Conservation (phyloP, 2,797 vertebrate genomes). For the Cetoscarus ocellatus region DNA sequence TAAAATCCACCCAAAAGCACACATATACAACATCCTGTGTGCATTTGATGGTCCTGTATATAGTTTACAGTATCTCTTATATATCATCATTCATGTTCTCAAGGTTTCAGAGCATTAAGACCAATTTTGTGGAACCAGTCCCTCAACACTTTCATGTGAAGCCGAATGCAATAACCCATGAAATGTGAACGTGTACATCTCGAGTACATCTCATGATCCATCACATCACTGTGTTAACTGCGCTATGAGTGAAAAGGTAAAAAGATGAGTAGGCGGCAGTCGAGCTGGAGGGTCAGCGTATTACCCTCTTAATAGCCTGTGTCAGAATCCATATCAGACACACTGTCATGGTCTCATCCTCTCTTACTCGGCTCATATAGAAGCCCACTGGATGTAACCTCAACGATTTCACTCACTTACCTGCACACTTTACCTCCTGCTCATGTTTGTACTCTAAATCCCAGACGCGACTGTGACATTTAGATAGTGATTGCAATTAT, state of each 20-base stretch:
- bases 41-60: not conserved
- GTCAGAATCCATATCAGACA: conserved; percentile 35
- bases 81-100: not conserved
- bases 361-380: conserved; percentile 25
- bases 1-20: not conserved
- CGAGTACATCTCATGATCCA: not conserved
- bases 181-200: conserved; percentile 11
- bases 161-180: conserved; percentile 11
- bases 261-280: conserved; percentile 18
- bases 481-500: conserved; percentile 35
- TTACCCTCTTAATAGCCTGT: conserved; percentile 37
- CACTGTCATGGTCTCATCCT: conserved; percentile 33
- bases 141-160: not conserved
- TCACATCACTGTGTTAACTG: conserved; percentile 8
- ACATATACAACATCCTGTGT: not conserved
- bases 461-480: conserved; percentile 38
- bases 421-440: conserved; percentile 10
- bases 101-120: not conserved
- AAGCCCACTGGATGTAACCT: conserved; percentile 21
- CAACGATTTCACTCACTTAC: conserved; percentile 5
- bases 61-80: not conserved
- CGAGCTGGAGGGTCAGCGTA: conserved; percentile 24
- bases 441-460: conserved; percentile 32
- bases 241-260: conserved; percentile 15
- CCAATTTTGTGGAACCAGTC: not conserved